Conservation (phyloP, 1,140 invertebrate species). For the Ephestia elutella region DNA sequence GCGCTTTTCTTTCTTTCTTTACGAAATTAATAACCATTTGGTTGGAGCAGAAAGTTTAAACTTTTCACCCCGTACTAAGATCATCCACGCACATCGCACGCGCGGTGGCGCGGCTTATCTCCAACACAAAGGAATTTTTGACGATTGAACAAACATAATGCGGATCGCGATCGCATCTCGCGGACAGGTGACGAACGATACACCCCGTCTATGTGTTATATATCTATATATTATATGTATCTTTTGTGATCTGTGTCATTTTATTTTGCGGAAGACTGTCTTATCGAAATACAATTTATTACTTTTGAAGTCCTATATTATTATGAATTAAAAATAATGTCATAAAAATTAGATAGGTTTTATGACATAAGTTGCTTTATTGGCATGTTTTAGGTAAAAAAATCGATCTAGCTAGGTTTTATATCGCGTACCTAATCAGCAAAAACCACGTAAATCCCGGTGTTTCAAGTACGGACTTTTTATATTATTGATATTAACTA, state of each 20-base stretch:
- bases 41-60: neutral
- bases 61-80: neutral
- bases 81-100: neutral
- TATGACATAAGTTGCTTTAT: no score
- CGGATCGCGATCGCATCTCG: conserved; percentile 24
- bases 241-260: neutral
- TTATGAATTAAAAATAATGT: no score
- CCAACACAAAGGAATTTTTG: conserved; percentile 52
- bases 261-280: neutral
- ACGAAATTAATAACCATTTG: no score
- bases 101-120: conserved; percentile 33
- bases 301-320: no score
- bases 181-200: conserved; percentile 41
- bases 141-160: conserved; percentile 50
- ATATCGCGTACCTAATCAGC: no score
- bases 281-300: no score
- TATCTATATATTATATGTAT: neutral
- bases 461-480: no score
- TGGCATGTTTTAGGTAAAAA: no score
- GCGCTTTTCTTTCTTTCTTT: no score
- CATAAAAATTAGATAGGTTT: no score
- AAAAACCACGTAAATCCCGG: no score
- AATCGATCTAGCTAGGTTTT: no score
- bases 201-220: neutral
- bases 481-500: neutral